Conservation (phyloP, 2,888 invertebrate genomes). For the Apotomis turbidana region DNA sequence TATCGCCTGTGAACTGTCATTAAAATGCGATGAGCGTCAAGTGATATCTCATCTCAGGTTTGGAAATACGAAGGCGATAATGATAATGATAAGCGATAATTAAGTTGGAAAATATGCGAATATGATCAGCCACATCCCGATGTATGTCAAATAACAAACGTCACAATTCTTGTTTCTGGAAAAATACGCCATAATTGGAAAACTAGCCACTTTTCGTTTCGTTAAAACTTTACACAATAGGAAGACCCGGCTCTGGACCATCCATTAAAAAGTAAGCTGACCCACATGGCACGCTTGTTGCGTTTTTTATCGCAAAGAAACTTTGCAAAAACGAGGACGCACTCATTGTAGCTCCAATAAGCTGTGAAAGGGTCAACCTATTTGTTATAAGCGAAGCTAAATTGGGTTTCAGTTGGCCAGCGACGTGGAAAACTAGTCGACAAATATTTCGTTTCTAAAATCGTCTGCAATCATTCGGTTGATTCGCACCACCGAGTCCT, state of each 20-base stretch:
- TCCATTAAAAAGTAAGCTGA: constrained; percentile 38
- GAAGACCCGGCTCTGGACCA: constrained; percentile 15
- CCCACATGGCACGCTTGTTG: constrained; percentile 33
- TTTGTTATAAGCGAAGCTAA: constrained; percentile 13
- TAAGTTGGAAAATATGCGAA: no score
- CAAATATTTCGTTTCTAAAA: constrained; percentile 21
- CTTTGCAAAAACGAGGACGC: constrained; percentile 31
- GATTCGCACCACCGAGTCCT: constrained; percentile 6
- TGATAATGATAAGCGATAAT: no score
- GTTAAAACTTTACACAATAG: constrained; percentile 15
- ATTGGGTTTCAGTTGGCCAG: constrained; percentile 5
- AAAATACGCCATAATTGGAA: background rate
- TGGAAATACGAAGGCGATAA: no score
- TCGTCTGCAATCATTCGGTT: constrained; percentile 15
- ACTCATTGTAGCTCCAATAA: constrained; percentile 31
- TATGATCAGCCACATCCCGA: no score
- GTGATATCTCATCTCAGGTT: no score
- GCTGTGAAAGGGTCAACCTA: constrained; percentile 24
- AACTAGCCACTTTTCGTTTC: constrained; percentile 15
- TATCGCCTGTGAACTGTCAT: no score
- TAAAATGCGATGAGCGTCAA: no score
- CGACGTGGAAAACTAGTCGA: constrained; percentile 19
- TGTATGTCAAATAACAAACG: no score
- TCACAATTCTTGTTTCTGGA: no score
- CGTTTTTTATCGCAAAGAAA: constrained; percentile 37